Evolutionary conservation across 1,140 invertebrate species (phyloP).

Genomic region (Leptopilina boulardi): DNA sequence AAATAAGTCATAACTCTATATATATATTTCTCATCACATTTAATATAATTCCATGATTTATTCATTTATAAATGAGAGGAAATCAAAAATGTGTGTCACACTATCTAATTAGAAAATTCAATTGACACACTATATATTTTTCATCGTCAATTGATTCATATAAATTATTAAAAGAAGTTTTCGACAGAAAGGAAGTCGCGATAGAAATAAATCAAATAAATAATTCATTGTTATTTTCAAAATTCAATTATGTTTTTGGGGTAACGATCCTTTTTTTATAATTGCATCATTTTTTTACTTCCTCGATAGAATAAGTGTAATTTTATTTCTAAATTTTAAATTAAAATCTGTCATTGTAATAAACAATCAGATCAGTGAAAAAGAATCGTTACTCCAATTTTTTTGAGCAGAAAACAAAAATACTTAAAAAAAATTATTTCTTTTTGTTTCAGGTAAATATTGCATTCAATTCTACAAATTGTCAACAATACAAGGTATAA

Average conservation of each 20-base stretch:
- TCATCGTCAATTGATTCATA: not conserved
- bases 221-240: too few relatives aligned
- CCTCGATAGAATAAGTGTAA: too few relatives aligned
- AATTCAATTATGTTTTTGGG: too few relatives aligned
- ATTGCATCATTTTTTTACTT: too few relatives aligned
- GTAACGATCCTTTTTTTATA: too few relatives aligned
- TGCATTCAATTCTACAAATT: conserved; percentile 1
- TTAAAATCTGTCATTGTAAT: too few relatives aligned
- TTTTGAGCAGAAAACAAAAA: too few relatives aligned
- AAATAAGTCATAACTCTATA: conserved; percentile 46
- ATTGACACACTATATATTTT: not conserved
- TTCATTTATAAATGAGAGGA: not conserved
- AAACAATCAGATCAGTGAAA: too few relatives aligned
- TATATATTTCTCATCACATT: conserved; percentile 10
- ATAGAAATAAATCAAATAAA: not conserved
- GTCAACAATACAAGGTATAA: conserved; percentile 53
- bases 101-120: not conserved
- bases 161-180: not conserved
- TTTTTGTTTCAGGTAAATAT: conserved; percentile 61
- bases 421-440: conserved; percentile 19
- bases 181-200: not conserved
- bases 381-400: too few relatives aligned
- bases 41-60: not conserved
- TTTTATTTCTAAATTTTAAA: too few relatives aligned
- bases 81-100: not conserved